Evolutionary conservation across 2,113 vertebrate genomes (phyloP).

Genomic region (Pseudopodoces humilis): DNA sequence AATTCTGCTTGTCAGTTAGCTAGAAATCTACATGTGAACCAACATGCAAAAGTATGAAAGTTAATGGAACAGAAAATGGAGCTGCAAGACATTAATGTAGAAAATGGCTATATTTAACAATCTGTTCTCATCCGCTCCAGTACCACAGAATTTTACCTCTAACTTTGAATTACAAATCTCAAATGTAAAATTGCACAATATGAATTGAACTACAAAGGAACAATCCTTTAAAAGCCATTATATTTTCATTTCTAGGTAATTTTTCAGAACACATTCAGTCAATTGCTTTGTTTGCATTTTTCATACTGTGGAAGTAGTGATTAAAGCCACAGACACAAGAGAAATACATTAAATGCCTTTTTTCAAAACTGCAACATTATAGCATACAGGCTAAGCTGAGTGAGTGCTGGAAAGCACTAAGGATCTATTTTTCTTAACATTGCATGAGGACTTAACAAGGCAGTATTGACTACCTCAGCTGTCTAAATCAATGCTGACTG

Average conservation of each 20-base stretch:
- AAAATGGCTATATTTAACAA: not conserved
- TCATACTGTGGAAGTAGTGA: not conserved
- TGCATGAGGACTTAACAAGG: not conserved
- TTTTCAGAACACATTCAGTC: not conserved
- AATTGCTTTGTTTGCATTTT: not conserved
- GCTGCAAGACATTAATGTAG: not conserved
- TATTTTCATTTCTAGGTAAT: not conserved
- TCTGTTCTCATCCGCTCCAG: not conserved
- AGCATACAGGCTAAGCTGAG: not conserved
- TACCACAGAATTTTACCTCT: not conserved
- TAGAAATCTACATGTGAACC: not conserved
- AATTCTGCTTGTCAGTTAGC: not conserved
- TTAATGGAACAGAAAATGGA: slow-evolving; percentile 41
- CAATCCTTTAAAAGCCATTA: not conserved
- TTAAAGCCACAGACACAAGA: not conserved
- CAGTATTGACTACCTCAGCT: not conserved
- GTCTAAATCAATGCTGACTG: not conserved
- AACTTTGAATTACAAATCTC: slow-evolving; percentile 1
- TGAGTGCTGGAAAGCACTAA: not conserved
- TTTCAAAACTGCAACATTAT: not conserved
- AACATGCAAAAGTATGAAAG: not conserved
- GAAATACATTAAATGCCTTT: not conserved
- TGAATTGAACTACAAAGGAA: not conserved
- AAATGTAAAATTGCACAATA: not conserved
- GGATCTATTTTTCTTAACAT: not conserved